Evolutionary conservation across 2,113 vertebrate species (phyloP).

Genomic region (Rhinogobius similis): DNA sequence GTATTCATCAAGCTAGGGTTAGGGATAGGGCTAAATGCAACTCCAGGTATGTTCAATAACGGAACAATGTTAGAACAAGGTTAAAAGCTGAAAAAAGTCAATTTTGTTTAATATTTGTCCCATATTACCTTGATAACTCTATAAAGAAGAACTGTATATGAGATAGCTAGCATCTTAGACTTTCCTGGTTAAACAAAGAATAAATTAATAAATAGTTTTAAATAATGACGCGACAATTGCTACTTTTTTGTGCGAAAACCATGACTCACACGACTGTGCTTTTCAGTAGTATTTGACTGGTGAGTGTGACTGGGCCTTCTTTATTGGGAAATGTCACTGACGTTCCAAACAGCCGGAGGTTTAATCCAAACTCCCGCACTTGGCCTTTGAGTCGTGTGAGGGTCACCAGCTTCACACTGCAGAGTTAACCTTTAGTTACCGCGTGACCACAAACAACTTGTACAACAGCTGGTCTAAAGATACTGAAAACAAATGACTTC

Average conservation of each 20-base stretch:
- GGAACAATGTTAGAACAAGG: too few relatives aligned
- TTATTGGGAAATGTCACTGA: constrained; percentile 20
- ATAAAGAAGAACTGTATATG: too few relatives aligned
- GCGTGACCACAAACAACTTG: constrained; percentile 3
- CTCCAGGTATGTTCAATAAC: too few relatives aligned
- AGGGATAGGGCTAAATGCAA: too few relatives aligned
- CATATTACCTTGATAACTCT: too few relatives aligned
- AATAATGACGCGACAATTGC: neutral
- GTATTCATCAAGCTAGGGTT: too few relatives aligned
- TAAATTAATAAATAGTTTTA: too few relatives aligned
- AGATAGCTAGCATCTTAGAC: too few relatives aligned
- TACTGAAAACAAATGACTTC: neutral
- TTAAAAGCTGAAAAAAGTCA: too few relatives aligned
- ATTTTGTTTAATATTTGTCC: too few relatives aligned
- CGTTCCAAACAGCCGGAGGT: constrained; percentile 1
- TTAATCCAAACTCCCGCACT: neutral
- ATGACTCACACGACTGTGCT: neutral
- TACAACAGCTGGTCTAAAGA: neutral
- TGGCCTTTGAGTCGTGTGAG: constrained; percentile 31
- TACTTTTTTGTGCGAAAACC: neutral
- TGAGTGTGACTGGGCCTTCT: neutral
- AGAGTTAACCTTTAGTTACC: constrained; percentile 20
- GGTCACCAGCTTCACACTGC: constrained; percentile 14
- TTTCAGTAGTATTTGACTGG: neutral
- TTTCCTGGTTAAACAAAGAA: too few relatives aligned